A percentile compares a stretch with the other conserved stretches of the same genome.
Conservation (phyloP, 2,113 vertebrate genomes). For the Acrocephalus kingi region DNA sequence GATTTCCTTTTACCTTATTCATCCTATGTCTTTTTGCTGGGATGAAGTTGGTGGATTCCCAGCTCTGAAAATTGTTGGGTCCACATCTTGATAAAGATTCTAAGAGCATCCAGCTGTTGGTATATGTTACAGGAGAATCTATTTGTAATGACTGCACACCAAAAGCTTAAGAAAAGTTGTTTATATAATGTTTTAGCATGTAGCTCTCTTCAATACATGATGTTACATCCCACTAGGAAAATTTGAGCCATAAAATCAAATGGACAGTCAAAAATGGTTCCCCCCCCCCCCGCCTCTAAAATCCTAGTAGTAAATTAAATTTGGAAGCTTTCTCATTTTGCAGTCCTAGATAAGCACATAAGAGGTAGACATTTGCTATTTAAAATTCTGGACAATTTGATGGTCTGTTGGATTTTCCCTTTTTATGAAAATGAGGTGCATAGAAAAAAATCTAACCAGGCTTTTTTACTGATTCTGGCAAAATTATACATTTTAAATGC, state of each 20-base stretch:
- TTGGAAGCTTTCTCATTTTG: neutral
- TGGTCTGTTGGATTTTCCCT: neutral
- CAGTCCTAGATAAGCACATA: neutral
- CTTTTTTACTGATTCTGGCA: neutral
- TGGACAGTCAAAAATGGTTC: neutral
- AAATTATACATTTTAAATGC: neutral
- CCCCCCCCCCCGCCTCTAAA: fast-evolving
- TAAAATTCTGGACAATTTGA: neutral
- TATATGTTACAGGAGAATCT: neutral
- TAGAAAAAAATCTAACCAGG: neutral
- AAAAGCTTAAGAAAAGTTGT: neutral
- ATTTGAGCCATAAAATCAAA: neutral
- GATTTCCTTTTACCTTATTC: neutral
- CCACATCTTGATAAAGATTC: neutral
- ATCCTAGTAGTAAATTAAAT: neutral
- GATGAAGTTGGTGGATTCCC: neutral
- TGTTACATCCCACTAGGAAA: neutral
- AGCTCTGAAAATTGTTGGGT: neutral
- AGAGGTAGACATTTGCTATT: neutral
- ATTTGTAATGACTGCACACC: neutral
- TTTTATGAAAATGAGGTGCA: neutral
- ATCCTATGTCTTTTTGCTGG: neutral
- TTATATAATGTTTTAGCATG: neutral
- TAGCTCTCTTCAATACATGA: neutral
- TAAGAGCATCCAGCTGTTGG: neutral